A percentile compares a stretch with the other conserved stretches of the same genome.
Evolutionary conservation across 2,888 invertebrate species (phyloP).

Genomic region (Bombylius discolor): DNA sequence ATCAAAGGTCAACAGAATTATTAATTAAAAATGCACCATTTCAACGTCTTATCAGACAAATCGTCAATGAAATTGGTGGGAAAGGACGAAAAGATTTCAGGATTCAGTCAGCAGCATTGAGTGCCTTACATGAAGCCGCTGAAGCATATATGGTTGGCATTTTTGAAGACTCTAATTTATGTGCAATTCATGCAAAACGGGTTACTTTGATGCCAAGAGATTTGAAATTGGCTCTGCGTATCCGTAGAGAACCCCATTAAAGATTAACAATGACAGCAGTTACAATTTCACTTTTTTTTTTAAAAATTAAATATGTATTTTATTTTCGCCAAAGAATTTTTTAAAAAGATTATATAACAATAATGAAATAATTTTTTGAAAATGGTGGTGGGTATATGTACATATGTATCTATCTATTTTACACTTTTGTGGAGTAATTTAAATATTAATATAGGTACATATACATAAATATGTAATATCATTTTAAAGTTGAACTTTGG

Average conservation of each 20-base stretch:
- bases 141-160: constrained; percentile 83
- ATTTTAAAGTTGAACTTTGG: no score
- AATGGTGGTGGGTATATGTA: no score
- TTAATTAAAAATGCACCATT: constrained; percentile 83
- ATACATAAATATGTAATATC: no score
- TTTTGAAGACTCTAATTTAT: constrained; percentile 91
- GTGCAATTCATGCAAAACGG: constrained; percentile 88
- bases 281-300: no score
- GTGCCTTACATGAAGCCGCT: constrained; percentile 70
- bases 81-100: constrained; percentile 50
- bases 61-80: constrained; percentile 68
- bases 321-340: no score
- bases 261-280: background rate
- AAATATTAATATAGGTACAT: no score
- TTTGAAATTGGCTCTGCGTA: constrained; percentile 83
- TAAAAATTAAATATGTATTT: no score
- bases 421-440: no score
- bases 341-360: no score
- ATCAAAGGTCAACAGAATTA: constrained; percentile 85
- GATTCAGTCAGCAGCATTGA: constrained; percentile 82
- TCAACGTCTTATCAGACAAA: constrained; percentile 85
- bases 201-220: constrained; percentile 95
- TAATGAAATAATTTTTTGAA: no score
- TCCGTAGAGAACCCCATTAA: constrained; percentile 86
- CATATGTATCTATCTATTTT: no score